These are phyloP conservation scores for Micrasema longulum DNA, from an alignment of 1,140 invertebrate genomes.

Conservation along the genomic window DNA sequence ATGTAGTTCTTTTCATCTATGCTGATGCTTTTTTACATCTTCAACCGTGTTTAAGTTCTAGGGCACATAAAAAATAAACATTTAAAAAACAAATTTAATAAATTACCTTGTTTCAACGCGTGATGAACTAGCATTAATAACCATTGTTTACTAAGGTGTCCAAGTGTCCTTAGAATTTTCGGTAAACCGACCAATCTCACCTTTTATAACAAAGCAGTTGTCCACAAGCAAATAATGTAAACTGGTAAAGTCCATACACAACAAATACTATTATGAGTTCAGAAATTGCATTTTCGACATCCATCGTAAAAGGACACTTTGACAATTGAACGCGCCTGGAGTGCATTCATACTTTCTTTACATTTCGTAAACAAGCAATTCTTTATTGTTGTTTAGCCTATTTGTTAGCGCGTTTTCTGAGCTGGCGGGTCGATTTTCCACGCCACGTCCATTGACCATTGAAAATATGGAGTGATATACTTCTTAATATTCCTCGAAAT, in stretches of 20 bases:
- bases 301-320: slow-evolving; percentile 37
- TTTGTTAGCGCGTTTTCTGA: slow-evolving; percentile 41
- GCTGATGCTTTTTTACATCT: no score
- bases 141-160: no score
- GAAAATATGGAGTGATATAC: slow-evolving; percentile 11
- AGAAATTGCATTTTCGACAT: slow-evolving; percentile 33
- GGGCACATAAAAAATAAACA: no score
- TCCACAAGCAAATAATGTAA: no score
- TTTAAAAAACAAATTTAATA: no score
- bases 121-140: no score
- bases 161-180: no score
- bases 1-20: no score
- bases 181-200: no score
- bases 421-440: slow-evolving; percentile 14
- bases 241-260: neutral
- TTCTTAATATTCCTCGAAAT: slow-evolving; percentile 31
- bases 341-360: slow-evolving; percentile 51
- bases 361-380: slow-evolving; percentile 48
- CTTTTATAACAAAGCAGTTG: no score
- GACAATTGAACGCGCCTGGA: slow-evolving; percentile 36
- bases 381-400: slow-evolving; percentile 35
- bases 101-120: no score
- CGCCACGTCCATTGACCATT: slow-evolving; percentile 26
- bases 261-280: slow-evolving; percentile 17
- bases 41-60: no score